phyloP scores from a whole-genome alignment of 2,113 vertebrate species.

The Circaetus gallicus region DNA sequence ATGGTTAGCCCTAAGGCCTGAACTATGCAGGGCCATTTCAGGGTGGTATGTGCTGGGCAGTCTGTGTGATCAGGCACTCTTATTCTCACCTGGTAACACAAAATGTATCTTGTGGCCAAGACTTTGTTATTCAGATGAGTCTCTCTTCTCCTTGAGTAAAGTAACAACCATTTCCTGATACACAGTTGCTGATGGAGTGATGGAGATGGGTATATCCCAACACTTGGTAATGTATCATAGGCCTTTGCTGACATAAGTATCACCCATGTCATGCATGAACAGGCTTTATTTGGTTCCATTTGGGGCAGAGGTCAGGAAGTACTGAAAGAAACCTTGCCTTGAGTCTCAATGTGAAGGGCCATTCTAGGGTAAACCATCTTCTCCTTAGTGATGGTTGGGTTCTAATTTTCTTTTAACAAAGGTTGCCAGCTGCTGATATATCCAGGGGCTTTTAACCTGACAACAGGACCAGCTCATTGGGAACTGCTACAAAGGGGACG shows the following conservation, averaged over 20 bases:
- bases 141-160: background rate
- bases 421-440: slow-evolving; percentile 94
- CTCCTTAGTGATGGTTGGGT: background rate
- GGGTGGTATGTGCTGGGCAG: rapidly evolving
- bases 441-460: slow-evolving; percentile 96
- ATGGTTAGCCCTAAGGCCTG: background rate
- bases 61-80: background rate
- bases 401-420: slow-evolving; percentile 48
- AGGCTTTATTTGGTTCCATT: background rate
- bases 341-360: background rate
- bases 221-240: rapidly evolving
- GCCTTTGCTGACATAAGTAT: background rate
- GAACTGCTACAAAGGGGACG: slow-evolving; percentile 91
- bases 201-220: background rate
- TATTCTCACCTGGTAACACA: rapidly evolving
- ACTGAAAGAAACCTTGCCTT: background rate
- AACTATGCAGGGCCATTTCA: background rate
- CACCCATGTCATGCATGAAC: rapidly evolving
- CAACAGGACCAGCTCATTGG: slow-evolving; percentile 96
- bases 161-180: background rate
- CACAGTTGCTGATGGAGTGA: background rate
- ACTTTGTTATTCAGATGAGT: background rate
- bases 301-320: background rate
- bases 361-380: background rate
- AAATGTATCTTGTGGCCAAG: background rate